A percentile compares a stretch with the other conserved stretches of the same genome.
Evolutionary conservation across 2,113 vertebrate species (phyloP).

Genomic region (Austrofundulus limnaeus): DNA sequence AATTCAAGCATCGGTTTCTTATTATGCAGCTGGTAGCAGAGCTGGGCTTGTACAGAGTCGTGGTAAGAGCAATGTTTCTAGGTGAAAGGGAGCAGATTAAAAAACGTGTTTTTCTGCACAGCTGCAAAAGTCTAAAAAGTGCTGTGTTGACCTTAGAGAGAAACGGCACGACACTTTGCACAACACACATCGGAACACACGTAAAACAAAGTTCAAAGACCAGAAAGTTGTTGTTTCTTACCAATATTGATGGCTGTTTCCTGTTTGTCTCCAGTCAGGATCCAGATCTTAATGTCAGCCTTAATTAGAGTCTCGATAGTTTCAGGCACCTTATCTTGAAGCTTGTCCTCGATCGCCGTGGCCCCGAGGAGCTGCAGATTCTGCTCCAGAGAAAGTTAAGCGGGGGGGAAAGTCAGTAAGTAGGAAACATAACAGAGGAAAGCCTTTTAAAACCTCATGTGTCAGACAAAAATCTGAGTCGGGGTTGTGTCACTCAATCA

Average conservation of each 20-base stretch:
- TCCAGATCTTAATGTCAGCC: constrained; percentile 98
- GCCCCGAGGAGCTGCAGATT: constrained; percentile 96
- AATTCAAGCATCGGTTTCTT: not conserved
- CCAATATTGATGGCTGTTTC: constrained; percentile 98
- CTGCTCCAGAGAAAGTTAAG: constrained; percentile 62
- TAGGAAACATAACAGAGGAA: constrained; percentile 27
- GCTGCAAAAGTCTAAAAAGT: not conserved
- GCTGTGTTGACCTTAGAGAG: not conserved
- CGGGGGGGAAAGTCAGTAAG: constrained; percentile 11
- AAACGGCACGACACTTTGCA: not conserved
- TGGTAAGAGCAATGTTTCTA: not conserved
- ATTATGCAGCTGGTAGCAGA: constrained; percentile 8
- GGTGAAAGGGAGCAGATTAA: not conserved
- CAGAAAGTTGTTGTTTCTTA: constrained; percentile 58
- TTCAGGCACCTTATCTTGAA: constrained; percentile 96
- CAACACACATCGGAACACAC: not conserved
- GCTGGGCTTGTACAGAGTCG: not conserved
- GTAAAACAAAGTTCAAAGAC: not conserved
- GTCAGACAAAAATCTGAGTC: constrained; percentile 57
- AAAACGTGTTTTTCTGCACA: not conserved
- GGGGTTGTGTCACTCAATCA: constrained; percentile 54
- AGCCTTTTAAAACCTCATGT: constrained; percentile 60
- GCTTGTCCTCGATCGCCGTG: constrained; percentile 96
- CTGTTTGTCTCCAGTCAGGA: constrained; percentile 98
- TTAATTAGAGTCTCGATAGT: constrained; percentile 98